A percentile compares a stretch with the other conserved stretches of the same genome.
Evolutionary conservation across 2,797 vertebrate genomes (phyloP).

Genomic region (Martes flavigula): DNA sequence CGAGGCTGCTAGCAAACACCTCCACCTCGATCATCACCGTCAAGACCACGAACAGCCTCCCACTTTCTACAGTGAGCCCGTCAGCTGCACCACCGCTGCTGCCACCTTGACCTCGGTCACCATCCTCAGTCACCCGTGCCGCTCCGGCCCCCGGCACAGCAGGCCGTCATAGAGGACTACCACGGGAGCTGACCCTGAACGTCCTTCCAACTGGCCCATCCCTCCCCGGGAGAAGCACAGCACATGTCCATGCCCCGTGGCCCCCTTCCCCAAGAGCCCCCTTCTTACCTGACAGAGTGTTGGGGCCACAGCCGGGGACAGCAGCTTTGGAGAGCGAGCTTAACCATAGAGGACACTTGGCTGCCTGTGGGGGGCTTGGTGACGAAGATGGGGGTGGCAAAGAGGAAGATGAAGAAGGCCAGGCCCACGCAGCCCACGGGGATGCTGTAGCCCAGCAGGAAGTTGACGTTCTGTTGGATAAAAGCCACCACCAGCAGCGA

Average conservation of each 20-base stretch:
- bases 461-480: slow-evolving; percentile 80
- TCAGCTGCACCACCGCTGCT: accelerated
- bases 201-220: accelerated
- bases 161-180: no score
- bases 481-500: slow-evolving; percentile 81
- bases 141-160: neutral
- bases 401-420: slow-evolving; percentile 80
- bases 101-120: neutral
- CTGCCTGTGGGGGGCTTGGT: slow-evolving; percentile 80
- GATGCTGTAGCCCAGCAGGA: slow-evolving; percentile 76
- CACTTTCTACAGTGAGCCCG: no score
- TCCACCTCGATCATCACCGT: neutral
- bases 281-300: slow-evolving; percentile 39
- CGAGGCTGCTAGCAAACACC: no score
- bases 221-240: neutral
- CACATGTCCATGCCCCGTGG: neutral
- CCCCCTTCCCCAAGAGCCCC: neutral
- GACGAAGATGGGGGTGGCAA: slow-evolving; percentile 77
- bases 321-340: slow-evolving; percentile 65
- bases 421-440: slow-evolving; percentile 62
- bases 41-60: neutral
- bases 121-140: neutral
- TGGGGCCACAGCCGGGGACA: slow-evolving; percentile 51
- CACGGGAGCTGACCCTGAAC: neutral
- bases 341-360: slow-evolving; percentile 79